Evolutionary conservation across 35 echinoderm and acorn worm species (phyloP).

Genomic region (Ophiothrix spiculata): DNA sequence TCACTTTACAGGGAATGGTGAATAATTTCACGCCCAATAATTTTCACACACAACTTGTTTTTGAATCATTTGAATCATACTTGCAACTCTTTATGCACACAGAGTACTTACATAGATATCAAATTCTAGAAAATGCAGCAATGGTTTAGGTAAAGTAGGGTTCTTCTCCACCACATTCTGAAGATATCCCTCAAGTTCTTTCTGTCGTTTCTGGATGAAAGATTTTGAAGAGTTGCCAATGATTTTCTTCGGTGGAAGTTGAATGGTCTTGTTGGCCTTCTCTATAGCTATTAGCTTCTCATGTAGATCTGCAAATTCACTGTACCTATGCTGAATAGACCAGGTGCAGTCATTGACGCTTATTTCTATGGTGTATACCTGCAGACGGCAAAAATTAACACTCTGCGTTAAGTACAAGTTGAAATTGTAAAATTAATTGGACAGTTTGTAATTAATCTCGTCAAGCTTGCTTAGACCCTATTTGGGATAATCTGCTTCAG

Average conservation of each 20-base stretch:
- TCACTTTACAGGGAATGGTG: too few species aligned
- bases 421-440: too few species aligned
- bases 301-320: conserved; percentile 88
- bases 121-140: conserved; percentile 85
- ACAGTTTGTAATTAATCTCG: too few species aligned
- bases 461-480: too few species aligned
- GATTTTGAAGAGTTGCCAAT: conserved; percentile 82
- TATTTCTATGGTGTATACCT: conserved; percentile 89
- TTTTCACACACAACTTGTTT: too few species aligned
- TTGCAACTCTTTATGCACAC: too few species aligned
- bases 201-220: conserved; percentile 85
- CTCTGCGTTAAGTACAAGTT: too few species aligned
- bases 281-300: conserved; percentile 60
- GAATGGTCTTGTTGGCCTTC: conserved; percentile 35
- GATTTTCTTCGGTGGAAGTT: conserved; percentile 87
- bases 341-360: conserved; percentile 69
- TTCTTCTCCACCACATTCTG: conserved; percentile 66
- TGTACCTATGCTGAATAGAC: conserved; percentile 92
- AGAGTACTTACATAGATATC: conserved; percentile 99
- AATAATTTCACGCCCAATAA: too few species aligned
- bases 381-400: too few species aligned
- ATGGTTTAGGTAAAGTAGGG: conserved; percentile 42
- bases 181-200: conserved; percentile 71
- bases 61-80: too few species aligned
- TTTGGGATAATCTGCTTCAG: too few species aligned